Evolutionary conservation across 2,888 invertebrate species (phyloP), one percentile per base, ranked within the genome.

Genomic region (Copidosoma aretas): DNA sequence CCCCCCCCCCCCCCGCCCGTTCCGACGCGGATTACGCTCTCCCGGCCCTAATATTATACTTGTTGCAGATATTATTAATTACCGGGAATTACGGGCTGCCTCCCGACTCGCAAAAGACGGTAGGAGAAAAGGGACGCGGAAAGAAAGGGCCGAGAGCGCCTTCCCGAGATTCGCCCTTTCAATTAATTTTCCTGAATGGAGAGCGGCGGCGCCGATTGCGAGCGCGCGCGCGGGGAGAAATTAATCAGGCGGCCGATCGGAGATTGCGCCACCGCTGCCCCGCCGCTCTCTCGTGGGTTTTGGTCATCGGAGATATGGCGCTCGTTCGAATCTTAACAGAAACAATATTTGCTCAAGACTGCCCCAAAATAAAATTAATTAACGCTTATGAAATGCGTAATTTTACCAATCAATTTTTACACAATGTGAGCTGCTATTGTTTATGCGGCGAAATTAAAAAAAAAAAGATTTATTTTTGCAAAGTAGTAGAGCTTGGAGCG

Each of bases 41-140:
- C 57, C 79, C 74, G 78, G 75, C 81, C 82, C 81, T 81, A 81
- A 81, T 83, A 81, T 83, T 46, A 46, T 81, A 82, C 82, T 82
- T 81, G 81, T 82, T 82, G 80, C 79, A 78, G 82, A 17, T 32
- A 83, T 83, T 82, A 83, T 83, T 82, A 82, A 82, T 83, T 83
- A 82, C 81, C 77, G 75, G 77, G 80, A 80, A 81, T 80, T 82
- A 81, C 72, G 72, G 69, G 60, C 68, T 61, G 53, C 63, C 46
- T 57, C 10, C 46, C 5, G n/a, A 1, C 43, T 17, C 1, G 43
- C 43, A 46, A 46, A 46, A 12, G 41, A 25, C 52, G 25, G n/a
- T n/a, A n/a, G n/a, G 14, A 41, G 24, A 43, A 22, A 53, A 21
- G 19, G 24, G 8, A 41, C 51, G 19, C n/a, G 60, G 24, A 61